phyloP scores from a whole-genome alignment of 35 echinoderm and acorn worm genomes.

The Acanthaster planci region DNA sequence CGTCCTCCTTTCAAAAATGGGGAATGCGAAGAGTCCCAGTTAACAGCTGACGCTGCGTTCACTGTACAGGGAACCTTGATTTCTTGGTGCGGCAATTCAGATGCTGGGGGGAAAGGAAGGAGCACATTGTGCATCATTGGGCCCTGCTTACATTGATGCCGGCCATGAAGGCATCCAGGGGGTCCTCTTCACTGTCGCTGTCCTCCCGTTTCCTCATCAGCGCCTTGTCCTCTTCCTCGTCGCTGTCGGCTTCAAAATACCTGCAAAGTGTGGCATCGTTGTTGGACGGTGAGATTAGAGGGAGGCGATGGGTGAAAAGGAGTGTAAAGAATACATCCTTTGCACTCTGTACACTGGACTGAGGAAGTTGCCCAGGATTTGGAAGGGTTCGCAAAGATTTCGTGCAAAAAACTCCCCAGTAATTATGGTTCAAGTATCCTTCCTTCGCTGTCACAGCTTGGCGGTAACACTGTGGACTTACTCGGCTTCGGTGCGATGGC shows the following conservation, averaged over 20 bases:
- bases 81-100: no score
- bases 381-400: not conserved
- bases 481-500: slow-evolving; percentile 11
- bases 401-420: not conserved
- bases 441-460: not conserved
- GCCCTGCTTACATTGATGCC: slow-evolving; percentile 62
- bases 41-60: no score
- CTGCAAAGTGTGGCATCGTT: slow-evolving; percentile 33
- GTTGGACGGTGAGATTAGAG: not conserved
- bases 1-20: no score
- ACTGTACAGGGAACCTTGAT: no score
- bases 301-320: no score
- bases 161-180: slow-evolving; percentile 93
- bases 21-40: no score
- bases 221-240: slow-evolving; percentile 54
- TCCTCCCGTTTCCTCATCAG: slow-evolving; percentile 44
- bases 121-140: no score
- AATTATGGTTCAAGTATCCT: not conserved
- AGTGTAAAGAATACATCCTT: no score
- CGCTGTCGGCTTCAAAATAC: slow-evolving; percentile 96
- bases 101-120: no score
- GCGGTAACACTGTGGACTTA: not conserved
- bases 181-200: slow-evolving; percentile 67
- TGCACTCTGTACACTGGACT: no score
- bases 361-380: not conserved